phyloP scores from a whole-genome alignment of 2,888 invertebrate species.

The Lasioglossum marginatum region DNA sequence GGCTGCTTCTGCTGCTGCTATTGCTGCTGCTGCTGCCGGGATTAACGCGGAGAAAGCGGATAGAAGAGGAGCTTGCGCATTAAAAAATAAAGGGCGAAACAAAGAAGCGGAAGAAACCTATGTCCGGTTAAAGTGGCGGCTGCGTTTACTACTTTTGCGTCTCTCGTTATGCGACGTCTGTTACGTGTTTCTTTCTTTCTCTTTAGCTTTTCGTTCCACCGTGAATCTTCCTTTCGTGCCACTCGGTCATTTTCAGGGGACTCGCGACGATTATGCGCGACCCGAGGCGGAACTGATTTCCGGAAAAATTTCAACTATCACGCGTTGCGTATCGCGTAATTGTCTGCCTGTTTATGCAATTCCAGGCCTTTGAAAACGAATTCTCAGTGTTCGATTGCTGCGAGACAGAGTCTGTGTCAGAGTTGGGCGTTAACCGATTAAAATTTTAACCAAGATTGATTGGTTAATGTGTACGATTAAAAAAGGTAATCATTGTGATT shows the following conservation, averaged over 20 bases:
- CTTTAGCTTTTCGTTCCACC: background rate
- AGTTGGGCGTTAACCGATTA: too few species aligned
- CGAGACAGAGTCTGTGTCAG: too few species aligned
- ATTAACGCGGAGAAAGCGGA: conserved; percentile 34
- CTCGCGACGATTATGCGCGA: background rate
- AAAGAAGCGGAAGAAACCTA: conserved; percentile 57
- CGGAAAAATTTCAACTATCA: background rate
- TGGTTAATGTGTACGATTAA: too few species aligned
- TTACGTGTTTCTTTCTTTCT: background rate
- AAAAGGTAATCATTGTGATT: too few species aligned
- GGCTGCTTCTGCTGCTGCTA: background rate
- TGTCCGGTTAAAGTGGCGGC: conserved; percentile 58
- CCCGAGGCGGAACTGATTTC: background rate
- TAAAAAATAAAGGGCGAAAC: conserved; percentile 55
- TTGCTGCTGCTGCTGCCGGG: background rate
- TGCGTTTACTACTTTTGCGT: conserved; percentile 40
- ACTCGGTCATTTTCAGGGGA: conserved; percentile 8
- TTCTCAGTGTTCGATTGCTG: background rate
- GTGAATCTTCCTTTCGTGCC: conserved; percentile 10
- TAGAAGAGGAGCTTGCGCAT: conserved; percentile 26
- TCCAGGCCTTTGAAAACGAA: background rate
- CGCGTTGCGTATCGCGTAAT: background rate
- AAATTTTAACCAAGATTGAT: too few species aligned
- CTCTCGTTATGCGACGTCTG: conserved; percentile 32
- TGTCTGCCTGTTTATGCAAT: background rate